Evolutionary conservation across 2,888 invertebrate genomes (phyloP).

Genomic region (Limnephilus marmoratus): DNA sequence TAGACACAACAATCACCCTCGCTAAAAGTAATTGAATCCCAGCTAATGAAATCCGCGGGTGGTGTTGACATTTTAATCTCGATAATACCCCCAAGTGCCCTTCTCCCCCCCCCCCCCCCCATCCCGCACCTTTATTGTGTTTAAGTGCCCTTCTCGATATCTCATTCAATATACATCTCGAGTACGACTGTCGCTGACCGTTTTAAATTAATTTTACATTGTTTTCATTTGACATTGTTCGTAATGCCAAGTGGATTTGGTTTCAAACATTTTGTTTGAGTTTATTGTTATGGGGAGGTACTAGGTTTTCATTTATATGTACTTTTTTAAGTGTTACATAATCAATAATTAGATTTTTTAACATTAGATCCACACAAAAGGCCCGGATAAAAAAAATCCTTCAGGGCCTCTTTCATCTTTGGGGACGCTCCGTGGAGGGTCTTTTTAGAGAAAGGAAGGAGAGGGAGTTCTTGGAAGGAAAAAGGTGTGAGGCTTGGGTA

Average conservation of each 20-base stretch:
- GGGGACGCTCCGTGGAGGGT: too few relatives aligned
- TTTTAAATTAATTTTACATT: slow-evolving; percentile 36
- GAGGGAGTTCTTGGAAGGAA: too few relatives aligned
- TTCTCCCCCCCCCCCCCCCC: background rate
- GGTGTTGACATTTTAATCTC: slow-evolving; percentile 35
- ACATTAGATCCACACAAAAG: too few relatives aligned
- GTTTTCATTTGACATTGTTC: slow-evolving; percentile 17
- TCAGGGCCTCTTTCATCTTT: too few relatives aligned
- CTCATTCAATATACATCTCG: slow-evolving; percentile 24
- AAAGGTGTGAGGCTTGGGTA: too few relatives aligned
- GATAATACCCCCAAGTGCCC: slow-evolving; percentile 28
- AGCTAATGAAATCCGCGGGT: slow-evolving; percentile 23
- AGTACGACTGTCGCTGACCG: slow-evolving; percentile 34
- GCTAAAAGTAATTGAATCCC: background rate
- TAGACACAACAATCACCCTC: slow-evolving; percentile 12
- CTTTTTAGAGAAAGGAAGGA: too few relatives aligned
- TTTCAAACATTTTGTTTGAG: background rate
- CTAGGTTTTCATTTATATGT: background rate
- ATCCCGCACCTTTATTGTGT: background rate
- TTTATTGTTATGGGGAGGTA: background rate
- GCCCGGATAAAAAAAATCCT: too few relatives aligned
- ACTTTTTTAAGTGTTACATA: background rate
- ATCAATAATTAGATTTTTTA: too few relatives aligned
- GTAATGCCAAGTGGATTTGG: background rate
- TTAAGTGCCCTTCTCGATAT: slow-evolving; percentile 30